Percentiles rank a stretch among this genome's conserved stretches.
Conservation (phyloP, 2,797 vertebrate genomes). For the Heterohyrax brucei region DNA sequence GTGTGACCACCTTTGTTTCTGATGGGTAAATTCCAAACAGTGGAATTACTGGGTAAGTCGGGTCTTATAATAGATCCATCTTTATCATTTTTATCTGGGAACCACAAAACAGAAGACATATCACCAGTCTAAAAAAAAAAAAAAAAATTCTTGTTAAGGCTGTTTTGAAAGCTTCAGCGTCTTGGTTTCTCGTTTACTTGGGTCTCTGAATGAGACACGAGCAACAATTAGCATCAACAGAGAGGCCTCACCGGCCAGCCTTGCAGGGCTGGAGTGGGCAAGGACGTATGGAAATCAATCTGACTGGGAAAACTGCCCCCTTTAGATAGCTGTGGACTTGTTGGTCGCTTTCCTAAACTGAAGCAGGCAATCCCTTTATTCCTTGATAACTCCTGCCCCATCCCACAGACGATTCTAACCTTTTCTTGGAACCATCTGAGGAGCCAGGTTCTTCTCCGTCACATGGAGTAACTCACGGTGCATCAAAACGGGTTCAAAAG, state of each 20-base stretch:
- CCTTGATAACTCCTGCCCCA: background rate
- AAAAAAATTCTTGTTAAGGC: background rate
- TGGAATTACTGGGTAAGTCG: background rate
- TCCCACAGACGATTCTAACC: background rate
- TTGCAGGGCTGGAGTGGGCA: background rate
- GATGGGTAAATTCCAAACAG: too few relatives aligned
- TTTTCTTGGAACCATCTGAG: background rate
- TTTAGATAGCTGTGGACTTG: background rate
- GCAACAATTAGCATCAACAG: background rate
- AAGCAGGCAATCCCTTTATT: background rate
- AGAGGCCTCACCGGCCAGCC: background rate
- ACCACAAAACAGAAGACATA: background rate
- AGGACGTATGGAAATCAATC: background rate
- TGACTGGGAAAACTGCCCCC: background rate
- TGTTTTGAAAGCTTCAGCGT: background rate
- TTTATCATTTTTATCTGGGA: conserved; percentile 13
- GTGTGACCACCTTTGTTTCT: background rate
- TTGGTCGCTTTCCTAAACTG: background rate
- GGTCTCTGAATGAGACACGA: conserved; percentile 18
- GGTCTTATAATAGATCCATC: background rate
- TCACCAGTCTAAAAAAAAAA: background rate
- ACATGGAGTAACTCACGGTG: too few relatives aligned
- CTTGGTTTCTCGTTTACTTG: conserved; percentile 13
- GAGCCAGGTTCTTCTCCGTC: too few relatives aligned
- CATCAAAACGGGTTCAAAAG: too few relatives aligned